These are phyloP conservation scores for Athene noctua DNA, from an alignment of 2,113 vertebrate genomes.

Conservation along the genomic window DNA sequence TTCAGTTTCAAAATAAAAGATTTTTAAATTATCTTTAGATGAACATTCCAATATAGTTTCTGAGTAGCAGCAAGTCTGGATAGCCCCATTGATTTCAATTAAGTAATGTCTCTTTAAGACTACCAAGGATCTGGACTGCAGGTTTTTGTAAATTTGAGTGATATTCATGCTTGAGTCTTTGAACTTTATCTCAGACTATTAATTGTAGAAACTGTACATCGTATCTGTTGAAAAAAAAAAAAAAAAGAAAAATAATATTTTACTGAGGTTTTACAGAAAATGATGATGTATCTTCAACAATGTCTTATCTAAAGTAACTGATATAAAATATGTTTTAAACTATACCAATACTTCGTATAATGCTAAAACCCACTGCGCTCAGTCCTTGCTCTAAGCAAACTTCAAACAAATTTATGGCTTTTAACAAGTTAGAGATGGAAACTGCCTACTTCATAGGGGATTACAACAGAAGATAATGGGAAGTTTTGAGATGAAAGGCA, in stretches of 20 bases:
- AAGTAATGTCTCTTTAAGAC: background rate
- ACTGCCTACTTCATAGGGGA: background rate
- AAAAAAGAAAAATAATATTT: background rate
- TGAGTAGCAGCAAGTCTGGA: background rate
- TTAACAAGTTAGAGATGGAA: background rate
- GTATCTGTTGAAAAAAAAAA: background rate
- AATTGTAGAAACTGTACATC: background rate
- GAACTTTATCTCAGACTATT: slow-evolving; percentile 10
- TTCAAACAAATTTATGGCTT: background rate
- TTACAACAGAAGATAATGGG: background rate
- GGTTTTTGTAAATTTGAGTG: background rate
- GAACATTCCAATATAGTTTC: background rate
- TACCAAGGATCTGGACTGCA: background rate
- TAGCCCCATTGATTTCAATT: background rate
- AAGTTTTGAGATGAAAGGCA: background rate
- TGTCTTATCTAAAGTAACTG: background rate
- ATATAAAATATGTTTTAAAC: background rate
- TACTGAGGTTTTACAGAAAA: background rate
- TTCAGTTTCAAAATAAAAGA: background rate
- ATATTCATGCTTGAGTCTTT: background rate
- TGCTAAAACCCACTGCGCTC: background rate
- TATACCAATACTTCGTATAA: background rate
- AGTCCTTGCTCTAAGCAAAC: background rate
- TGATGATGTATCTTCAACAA: background rate
- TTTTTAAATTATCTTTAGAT: slow-evolving; percentile 4